A percentile compares a stretch with the other conserved stretches of the same genome.
Conservation (phyloP, 2,888 invertebrate species). For the Lacanobia oleracea region DNA sequence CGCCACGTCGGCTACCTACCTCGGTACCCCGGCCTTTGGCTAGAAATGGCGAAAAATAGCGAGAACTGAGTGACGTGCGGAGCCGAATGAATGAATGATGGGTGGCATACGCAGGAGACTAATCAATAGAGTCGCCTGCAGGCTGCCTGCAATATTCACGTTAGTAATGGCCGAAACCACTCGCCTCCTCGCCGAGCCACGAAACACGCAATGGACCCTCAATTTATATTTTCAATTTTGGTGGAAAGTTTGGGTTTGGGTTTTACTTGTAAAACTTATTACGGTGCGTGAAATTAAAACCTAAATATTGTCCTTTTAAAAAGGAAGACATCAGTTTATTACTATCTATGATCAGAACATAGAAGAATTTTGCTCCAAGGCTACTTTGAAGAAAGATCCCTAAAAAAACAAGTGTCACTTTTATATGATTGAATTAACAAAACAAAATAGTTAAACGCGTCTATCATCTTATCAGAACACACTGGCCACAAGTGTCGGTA, state of each 20-base stretch:
- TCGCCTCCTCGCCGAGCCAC: slow-evolving; percentile 62
- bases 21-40: slow-evolving; percentile 74
- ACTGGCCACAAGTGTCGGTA: not conserved
- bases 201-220: slow-evolving; percentile 22
- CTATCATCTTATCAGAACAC: not conserved
- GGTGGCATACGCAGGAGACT: slow-evolving; percentile 71
- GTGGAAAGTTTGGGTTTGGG: not conserved
- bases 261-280: not conserved
- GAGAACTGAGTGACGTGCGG: slow-evolving; percentile 74
- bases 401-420: not conserved
- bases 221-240: slow-evolving; percentile 45
- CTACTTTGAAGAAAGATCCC: not conserved
- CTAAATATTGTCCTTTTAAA: not conserved
- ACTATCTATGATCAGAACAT: not conserved
- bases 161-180: slow-evolving; percentile 76
- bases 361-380: not conserved
- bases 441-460: not conserved
- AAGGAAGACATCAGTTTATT: not conserved
- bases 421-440: not conserved
- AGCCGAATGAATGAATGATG: slow-evolving; percentile 84
- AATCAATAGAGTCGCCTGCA: slow-evolving; percentile 77
- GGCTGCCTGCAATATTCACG: slow-evolving; percentile 77
- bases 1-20: slow-evolving; percentile 64
- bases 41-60: slow-evolving; percentile 76
- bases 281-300: not conserved